Percentiles rank a stretch among this genome's conserved stretches.
phyloP scores from a whole-genome alignment of 2,113 vertebrate genomes.

The Sterna hirundo region DNA sequence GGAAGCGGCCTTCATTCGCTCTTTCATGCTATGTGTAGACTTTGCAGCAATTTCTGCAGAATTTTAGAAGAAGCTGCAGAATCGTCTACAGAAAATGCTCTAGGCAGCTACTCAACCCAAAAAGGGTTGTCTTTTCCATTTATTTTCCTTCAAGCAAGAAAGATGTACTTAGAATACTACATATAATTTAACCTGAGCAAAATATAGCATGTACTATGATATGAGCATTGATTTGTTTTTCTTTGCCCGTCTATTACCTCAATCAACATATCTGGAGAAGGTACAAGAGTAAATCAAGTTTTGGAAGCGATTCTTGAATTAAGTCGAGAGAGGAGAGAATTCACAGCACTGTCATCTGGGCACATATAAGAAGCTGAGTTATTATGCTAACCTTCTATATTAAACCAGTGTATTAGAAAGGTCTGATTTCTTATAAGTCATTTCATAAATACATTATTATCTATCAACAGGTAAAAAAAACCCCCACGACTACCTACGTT shows the following conservation, averaged over 20 bases:
- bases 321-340: background rate
- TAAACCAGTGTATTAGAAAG: background rate
- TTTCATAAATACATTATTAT: conserved; percentile 4
- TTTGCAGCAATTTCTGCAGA: background rate
- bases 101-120: background rate
- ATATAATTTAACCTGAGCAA: background rate
- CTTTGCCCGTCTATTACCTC: background rate
- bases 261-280: background rate
- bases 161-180: background rate
- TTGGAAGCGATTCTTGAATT: conserved; percentile 22
- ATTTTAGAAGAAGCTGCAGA: background rate
- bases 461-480: background rate
- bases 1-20: background rate
- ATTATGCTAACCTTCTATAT: background rate
- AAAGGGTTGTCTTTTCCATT: background rate
- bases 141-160: background rate
- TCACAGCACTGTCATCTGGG: background rate
- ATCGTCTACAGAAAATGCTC: background rate
- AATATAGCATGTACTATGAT: background rate
- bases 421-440: background rate
- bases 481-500: background rate
- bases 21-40: background rate
- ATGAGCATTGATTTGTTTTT: background rate
- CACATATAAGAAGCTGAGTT: background rate
- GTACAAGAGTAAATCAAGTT: background rate